Evolutionary conservation across 2,888 invertebrate species (phyloP), one percentile per base, ranked within the genome.

Genomic region (Camponotus fellah): DNA sequence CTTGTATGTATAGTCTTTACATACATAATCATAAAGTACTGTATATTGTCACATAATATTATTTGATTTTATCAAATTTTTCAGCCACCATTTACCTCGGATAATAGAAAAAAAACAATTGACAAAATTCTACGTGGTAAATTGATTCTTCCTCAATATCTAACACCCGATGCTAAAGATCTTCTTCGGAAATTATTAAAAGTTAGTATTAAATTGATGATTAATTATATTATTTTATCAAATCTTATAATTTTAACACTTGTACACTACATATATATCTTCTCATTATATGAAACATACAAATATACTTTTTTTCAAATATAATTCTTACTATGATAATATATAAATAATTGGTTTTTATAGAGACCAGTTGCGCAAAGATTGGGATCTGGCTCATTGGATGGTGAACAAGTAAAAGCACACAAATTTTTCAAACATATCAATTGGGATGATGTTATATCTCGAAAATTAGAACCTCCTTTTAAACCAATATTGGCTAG

Each of bases 41-140:
- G 26, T 49, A 21, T 21, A 68, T 56, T 58, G 32, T 83, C 17
- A 12, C 8, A 58, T n/a, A 17, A 14, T 21, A 34, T 60, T 58
- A 68, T 26, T 49, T 43, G 10, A 32, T 17, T 17, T 56, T 60
- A 8, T 62, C 71, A 37, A 37, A 79, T 40, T 87, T 95, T 95
- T 91, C 93, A 99, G 98, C 99, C 99, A 76, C 99, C 99, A 62
- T 99, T 99, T 94, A 99, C 99, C 58, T 99, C 98, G 83, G 99
- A 99, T 93, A 99, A 98, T 95, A 97, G 99, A 91, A 99, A 99
- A 95, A 98, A 98, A 95, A 99, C 99, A 40, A 99, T 99, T 95
- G 99, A 99, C 95, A 99, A 99, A 96, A 99, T 99, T 95, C 96
- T 99, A 89, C 98, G 98, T 95, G 99, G 98, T 86, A 99, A 99